Evolutionary conservation across 2,888 invertebrate genomes (phyloP).

Genomic region (Catocala fraxini): DNA sequence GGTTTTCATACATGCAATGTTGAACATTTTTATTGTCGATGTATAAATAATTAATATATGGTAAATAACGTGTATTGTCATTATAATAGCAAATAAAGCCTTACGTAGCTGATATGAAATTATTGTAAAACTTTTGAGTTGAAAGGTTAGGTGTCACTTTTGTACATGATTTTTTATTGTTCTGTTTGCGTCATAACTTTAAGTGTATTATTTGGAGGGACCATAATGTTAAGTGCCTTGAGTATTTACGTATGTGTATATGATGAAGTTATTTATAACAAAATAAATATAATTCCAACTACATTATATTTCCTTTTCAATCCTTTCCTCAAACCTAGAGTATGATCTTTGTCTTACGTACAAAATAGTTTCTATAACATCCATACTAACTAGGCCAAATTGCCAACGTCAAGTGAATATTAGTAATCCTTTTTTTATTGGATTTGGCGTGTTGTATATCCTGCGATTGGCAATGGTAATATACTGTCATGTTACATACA

Average conservation of each 20-base stretch:
- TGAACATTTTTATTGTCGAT: constrained; percentile 18
- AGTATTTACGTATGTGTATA: constrained; percentile 74
- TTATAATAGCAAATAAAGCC: constrained; percentile 23
- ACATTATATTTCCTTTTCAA: constrained; percentile 5
- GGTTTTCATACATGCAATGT: constrained; percentile 22
- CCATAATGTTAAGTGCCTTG: constrained; percentile 85
- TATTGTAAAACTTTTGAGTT: constrained; percentile 15
- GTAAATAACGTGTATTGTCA: constrained; percentile 27
- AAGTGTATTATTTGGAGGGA: constrained; percentile 76
- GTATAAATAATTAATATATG: constrained; percentile 20
- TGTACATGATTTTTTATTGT: constrained; percentile 54
- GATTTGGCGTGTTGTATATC: no score
- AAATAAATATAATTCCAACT: constrained; percentile 62
- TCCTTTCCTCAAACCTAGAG: no score
- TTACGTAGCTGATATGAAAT: constrained; percentile 30
- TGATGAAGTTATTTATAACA: constrained; percentile 66
- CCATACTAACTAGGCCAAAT: no score
- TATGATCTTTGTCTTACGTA: no score
- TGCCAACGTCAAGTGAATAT: no score
- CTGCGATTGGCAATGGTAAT: no score
- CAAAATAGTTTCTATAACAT: no score
- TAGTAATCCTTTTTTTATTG: no score
- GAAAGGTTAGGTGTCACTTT: constrained; percentile 43
- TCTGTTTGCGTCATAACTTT: constrained; percentile 58
- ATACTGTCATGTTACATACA: no score